Evolutionary conservation across 2,888 invertebrate genomes (phyloP).

Genomic region (Caenorhabditis doughertyi): DNA sequence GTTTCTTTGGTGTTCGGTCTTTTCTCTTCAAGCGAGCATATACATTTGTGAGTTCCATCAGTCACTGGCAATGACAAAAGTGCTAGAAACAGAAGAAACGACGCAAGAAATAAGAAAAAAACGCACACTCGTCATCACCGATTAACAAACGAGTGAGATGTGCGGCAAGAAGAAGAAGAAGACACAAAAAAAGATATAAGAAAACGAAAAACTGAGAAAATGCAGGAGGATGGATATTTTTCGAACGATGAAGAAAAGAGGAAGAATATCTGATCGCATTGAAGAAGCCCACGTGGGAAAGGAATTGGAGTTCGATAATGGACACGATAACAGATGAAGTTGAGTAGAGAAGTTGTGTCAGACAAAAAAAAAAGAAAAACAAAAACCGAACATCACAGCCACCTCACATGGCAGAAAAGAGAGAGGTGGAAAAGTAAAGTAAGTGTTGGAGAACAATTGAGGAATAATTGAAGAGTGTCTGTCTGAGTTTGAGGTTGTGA

Average conservation of each 20-base stretch:
- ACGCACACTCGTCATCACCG: conserved; percentile 48
- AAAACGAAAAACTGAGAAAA: conserved; percentile 25
- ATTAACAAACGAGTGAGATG: conserved; percentile 54
- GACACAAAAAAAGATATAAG: conserved; percentile 16
- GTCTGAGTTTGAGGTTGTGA: conserved; percentile 8
- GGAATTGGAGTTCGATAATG: not conserved
- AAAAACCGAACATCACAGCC: not conserved
- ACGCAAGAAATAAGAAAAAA: not conserved
- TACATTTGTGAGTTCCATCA: conserved; percentile 52
- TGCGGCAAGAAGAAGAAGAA: conserved; percentile 26
- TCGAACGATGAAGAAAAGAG: too few relatives aligned
- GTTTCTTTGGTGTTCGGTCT: conserved; percentile 34
- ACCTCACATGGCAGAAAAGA: not conserved
- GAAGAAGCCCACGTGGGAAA: not conserved
- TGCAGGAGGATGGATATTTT: not conserved
- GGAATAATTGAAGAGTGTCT: conserved; percentile 42
- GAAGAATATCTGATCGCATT: conserved; percentile 28
- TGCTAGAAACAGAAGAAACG: conserved; percentile 44
- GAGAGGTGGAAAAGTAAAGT: not conserved
- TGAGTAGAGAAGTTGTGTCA: too few relatives aligned
- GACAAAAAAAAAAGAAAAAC: not conserved
- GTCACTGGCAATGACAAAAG: conserved; percentile 47
- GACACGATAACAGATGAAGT: not conserved
- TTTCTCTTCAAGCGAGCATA: conserved; percentile 16
- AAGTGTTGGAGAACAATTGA: conserved; percentile 17